These are phyloP conservation scores for Poecilia gillii DNA, from an alignment of 2,797 vertebrate species.

Conservation along the genomic window DNA sequence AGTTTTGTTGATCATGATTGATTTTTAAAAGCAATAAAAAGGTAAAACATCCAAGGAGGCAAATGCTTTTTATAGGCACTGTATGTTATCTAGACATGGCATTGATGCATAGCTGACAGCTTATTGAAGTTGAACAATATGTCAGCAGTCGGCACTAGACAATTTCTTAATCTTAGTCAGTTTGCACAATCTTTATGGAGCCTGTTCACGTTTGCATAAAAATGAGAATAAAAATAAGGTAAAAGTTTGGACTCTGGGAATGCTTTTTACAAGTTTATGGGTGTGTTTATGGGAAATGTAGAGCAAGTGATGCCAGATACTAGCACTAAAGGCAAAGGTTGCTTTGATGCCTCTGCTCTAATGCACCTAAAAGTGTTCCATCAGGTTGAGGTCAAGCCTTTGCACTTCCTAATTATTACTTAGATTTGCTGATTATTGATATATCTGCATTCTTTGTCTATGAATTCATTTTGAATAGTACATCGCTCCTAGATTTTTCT, in stretches of 20 bases:
- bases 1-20: no score
- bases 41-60: no score
- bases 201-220: not conserved
- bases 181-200: not conserved
- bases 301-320: not conserved
- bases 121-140: not conserved
- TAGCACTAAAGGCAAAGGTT: not conserved
- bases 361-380: not conserved
- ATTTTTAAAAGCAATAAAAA: no score
- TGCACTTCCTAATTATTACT: not conserved
- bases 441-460: not conserved
- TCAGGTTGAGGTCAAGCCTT: not conserved
- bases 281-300: not conserved
- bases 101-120: slow-evolving; percentile 1
- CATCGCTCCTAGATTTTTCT: not conserved
- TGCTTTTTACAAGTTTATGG: not conserved
- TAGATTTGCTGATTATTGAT: not conserved
- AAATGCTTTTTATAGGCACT: no score
- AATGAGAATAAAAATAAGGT: not conserved
- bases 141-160: slow-evolving; percentile 8
- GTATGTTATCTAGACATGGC: not conserved
- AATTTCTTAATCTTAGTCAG: not conserved
- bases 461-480: not conserved
- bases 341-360: not conserved
- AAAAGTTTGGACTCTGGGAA: not conserved